A percentile compares a stretch with the other conserved stretches of the same genome.
Evolutionary conservation across 2,888 invertebrate species (phyloP).

Genomic region (Philereme transversata): DNA sequence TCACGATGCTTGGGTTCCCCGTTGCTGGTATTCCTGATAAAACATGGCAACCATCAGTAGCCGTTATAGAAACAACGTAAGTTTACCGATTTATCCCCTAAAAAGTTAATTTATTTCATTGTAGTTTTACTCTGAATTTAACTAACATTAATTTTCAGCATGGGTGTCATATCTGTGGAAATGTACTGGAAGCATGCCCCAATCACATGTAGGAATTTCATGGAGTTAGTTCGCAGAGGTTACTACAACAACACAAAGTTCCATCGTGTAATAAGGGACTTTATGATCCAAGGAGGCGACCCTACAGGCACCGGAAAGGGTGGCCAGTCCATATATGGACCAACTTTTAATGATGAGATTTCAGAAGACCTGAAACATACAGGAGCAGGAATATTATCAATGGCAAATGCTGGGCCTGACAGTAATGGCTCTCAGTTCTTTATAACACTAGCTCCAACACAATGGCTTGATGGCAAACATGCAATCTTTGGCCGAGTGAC

Average conservation of each 20-base stretch:
- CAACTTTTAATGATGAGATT: conserved; percentile 97
- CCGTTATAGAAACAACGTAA: conserved; percentile 93
- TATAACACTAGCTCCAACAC: conserved; percentile 97
- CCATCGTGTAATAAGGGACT: conserved; percentile 96
- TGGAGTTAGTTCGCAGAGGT: conserved; percentile 95
- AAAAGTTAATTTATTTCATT: not conserved
- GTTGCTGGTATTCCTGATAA: conserved; percentile 92
- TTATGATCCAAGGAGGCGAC: conserved; percentile 98
- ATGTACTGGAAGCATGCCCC: conserved; percentile 99
- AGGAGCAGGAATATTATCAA: conserved; percentile 95
- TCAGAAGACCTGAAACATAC: conserved; percentile 97
- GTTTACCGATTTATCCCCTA: conserved; percentile 40
- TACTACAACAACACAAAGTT: conserved; percentile 98
- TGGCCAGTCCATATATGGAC: conserved; percentile 98
- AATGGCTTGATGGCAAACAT: conserved; percentile 99
- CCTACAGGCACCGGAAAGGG: conserved; percentile 98
- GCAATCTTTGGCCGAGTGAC: conserved; percentile 96
- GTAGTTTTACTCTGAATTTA: not conserved
- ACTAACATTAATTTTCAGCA: conserved; percentile 79
- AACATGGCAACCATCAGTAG: conserved; percentile 94
- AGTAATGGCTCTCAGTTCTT: conserved; percentile 99
- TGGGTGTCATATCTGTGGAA: conserved; percentile 96
- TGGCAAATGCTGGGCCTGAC: conserved; percentile 99
- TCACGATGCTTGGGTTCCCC: conserved; percentile 74
- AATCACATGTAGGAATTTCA: conserved; percentile 98